phyloP scores from a whole-genome alignment of 2,113 vertebrate species.

The Chunga burmeisteri region DNA sequence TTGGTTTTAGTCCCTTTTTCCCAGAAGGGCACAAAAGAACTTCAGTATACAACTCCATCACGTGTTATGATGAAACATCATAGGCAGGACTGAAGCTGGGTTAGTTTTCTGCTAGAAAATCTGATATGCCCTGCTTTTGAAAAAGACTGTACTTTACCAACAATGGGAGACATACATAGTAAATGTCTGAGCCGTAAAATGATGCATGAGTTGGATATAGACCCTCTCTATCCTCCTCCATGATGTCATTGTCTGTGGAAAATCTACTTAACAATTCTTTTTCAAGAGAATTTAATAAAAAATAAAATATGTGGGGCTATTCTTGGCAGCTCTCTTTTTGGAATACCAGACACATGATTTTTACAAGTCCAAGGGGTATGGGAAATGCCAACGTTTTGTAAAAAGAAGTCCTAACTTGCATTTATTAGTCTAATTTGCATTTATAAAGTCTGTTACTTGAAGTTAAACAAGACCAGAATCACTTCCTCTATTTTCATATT shows the following conservation, averaged over 20 bases:
- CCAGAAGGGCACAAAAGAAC: neutral
- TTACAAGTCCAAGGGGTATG: neutral
- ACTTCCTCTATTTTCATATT: neutral
- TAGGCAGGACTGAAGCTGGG: neutral
- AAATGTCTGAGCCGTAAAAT: neutral
- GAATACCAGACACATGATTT: neutral
- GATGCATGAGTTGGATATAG: neutral
- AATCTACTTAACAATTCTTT: neutral
- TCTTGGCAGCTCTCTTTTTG: neutral
- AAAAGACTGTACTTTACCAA: neutral
- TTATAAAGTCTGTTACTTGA: neutral
- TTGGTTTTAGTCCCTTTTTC: neutral
- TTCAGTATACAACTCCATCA: neutral
- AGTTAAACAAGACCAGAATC: neutral
- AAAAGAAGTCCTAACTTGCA: neutral
- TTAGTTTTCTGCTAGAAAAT: neutral
- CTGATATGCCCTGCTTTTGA: neutral
- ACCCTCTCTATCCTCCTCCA: neutral
- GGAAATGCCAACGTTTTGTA: neutral
- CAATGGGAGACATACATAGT: neutral
- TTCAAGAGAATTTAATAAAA: neutral
- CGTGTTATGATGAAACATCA: neutral
- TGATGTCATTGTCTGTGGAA: neutral
- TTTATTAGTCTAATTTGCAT: neutral
- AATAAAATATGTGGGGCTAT: fast-evolving